Conservation (phyloP, 2,113 vertebrate genomes). For the Silurus asotus region DNA sequence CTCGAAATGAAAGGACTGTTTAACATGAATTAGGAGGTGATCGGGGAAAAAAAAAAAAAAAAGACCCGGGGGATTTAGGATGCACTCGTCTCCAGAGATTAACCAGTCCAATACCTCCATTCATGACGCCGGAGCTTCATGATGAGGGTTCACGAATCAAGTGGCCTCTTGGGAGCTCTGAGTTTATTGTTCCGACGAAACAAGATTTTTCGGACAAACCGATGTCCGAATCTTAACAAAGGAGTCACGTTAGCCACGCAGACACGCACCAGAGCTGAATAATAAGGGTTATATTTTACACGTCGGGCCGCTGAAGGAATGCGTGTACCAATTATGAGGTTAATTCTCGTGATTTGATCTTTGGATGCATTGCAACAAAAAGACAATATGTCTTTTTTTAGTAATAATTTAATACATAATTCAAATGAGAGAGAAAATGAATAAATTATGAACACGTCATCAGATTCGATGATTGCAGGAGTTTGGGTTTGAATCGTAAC, state of each 20-base stretch:
- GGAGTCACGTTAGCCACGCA: background rate
- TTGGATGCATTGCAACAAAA: background rate
- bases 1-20: background rate
- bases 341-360: background rate
- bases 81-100: conserved; percentile 45
- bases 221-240: conserved; percentile 18
- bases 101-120: conserved; percentile 40
- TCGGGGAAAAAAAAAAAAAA: background rate
- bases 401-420: too few species aligned
- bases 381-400: too few species aligned
- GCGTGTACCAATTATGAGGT: background rate
- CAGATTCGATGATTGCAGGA: too few species aligned
- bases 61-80: conserved; percentile 41
- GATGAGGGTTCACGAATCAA: conserved; percentile 67
- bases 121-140: conserved; percentile 60
- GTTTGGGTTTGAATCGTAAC: too few species aligned
- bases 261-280: background rate
- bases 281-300: background rate
- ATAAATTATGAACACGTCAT: too few species aligned
- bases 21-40: conserved; percentile 46
- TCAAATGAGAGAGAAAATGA: too few species aligned
- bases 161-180: conserved; percentile 63
- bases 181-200: conserved; percentile 71
- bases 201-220: conserved; percentile 60
- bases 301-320: background rate